Evolutionary conservation across 2,797 vertebrate genomes (phyloP).

Genomic region (Holocentrus rufus): DNA sequence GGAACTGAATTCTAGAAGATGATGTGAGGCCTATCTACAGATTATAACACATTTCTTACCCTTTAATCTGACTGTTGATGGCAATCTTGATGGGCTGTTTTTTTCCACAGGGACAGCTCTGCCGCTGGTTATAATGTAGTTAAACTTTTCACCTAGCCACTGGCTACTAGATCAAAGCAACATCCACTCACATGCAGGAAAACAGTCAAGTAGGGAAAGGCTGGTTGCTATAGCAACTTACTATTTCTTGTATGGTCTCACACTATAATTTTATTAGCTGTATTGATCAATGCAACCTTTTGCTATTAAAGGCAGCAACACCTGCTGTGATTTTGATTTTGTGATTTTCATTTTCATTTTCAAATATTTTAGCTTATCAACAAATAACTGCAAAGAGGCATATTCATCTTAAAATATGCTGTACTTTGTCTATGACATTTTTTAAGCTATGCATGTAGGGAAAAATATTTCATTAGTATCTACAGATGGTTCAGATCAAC

Average conservation of each 20-base stretch:
- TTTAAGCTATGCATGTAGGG: background rate
- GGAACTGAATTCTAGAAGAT: constrained; percentile 14
- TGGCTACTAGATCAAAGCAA: constrained; percentile 76
- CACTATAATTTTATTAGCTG: constrained; percentile 56
- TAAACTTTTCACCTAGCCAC: constrained; percentile 70
- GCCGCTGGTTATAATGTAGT: constrained; percentile 63
- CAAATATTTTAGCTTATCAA: constrained; percentile 3
- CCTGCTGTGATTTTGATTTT: constrained; percentile 61
- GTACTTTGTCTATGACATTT: background rate
- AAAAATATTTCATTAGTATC: constrained; percentile 2
- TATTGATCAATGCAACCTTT: constrained; percentile 60
- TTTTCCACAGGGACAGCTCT: constrained; percentile 40
- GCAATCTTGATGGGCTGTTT: constrained; percentile 51
- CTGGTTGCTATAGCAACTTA: constrained; percentile 73
- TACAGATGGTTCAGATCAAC: constrained; percentile 7
- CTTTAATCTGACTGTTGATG: constrained; percentile 54
- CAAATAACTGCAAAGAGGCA: background rate
- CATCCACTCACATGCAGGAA: constrained; percentile 62
- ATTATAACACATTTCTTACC: constrained; percentile 30
- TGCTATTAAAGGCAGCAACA: constrained; percentile 34
- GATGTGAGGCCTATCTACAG: constrained; percentile 6
- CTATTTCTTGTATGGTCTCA: constrained; percentile 42
- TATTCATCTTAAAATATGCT: background rate
- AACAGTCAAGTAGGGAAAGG: constrained; percentile 54
- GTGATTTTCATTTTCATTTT: constrained; percentile 41